Conservation (phyloP, 2,113 vertebrate species). For the Ploceus nigricollis region DNA sequence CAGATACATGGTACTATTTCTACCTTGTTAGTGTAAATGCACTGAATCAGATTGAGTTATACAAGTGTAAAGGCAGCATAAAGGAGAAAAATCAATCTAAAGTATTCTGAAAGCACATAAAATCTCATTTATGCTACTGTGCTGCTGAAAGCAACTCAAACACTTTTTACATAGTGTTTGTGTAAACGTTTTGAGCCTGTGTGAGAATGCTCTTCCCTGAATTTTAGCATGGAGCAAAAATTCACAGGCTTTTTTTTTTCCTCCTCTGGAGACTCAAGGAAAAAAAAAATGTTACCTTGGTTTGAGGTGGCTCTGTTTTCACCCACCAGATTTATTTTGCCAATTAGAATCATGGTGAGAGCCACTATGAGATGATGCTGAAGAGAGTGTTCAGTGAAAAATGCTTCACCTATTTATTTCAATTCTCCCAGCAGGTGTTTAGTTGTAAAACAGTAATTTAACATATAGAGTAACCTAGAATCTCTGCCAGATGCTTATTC, state of each 20-base stretch:
- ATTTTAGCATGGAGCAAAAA: background rate
- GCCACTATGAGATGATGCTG: background rate
- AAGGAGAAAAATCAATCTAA: background rate
- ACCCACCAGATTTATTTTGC: background rate
- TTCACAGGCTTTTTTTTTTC: background rate
- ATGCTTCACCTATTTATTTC: slow-evolving; percentile 6
- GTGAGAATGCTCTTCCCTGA: background rate
- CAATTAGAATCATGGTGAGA: background rate
- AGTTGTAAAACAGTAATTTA: slow-evolving; percentile 43
- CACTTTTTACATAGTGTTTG: background rate
- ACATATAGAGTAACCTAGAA: slow-evolving; percentile 37
- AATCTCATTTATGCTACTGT: background rate
- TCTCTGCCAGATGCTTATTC: slow-evolving; percentile 12
- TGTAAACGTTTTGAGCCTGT: background rate
- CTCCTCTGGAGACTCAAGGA: background rate
- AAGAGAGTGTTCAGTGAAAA: slow-evolving; percentile 26
- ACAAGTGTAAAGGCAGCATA: background rate
- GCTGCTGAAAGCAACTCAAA: background rate
- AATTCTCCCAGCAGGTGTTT: slow-evolving; percentile 21
- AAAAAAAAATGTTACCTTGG: background rate
- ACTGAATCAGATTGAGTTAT: background rate
- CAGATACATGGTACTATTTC: background rate
- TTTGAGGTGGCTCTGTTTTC: background rate
- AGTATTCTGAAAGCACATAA: background rate
- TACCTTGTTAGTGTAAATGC: background rate